Base-by-base conservation (phyloP, 2,113 vertebrate genomes). In the Solea senegalensis region DNA sequence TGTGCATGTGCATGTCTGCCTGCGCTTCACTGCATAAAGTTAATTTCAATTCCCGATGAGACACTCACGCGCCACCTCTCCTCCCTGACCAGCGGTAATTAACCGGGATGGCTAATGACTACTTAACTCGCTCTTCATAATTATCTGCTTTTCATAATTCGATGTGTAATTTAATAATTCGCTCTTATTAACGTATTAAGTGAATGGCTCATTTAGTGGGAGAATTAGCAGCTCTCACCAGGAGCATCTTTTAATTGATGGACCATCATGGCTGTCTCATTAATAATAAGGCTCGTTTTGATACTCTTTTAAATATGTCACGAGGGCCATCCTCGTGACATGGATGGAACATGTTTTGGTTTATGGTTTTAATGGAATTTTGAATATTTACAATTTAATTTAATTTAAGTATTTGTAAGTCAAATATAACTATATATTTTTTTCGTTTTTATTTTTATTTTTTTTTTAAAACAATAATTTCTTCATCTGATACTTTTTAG, bases 151-250 rank as follows among this genome's bases (percentile, higher is more conserved):
- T 98, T 98, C 95, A 96, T 97, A 96, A 98, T 97, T 97, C 92
- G 94, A 94, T 95, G 95, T 98, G 96, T 98, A 97, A 98, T 98
- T 98, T 98, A 98, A 98, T 98, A 98, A 98, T 98, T 98, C 93
- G 59, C 92, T 94, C 94, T 89, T 96, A 97, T 98, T 96, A 96
- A 93, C 94, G 93, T 87, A 95, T 95, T 95, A 96, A 96, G 95
- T 93, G 95, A 95, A 95, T 92, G 93, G 92, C 92, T 95, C 94
- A 88, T 96, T 95, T 91, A 95, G 21, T 21, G 94, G 90, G 92
- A 93, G 88, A 88, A 90, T 93, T 88, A 91, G 76, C 91, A 90
- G 82, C 76, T 85, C 86, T 92, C 88, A 88, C 83, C 85, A 88
- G 83, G 91, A 92, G 89, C 90, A 91, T 92, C 91, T 90, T 93